These are phyloP conservation scores for Masticophis lateralis DNA, from an alignment of 2,797 vertebrate species.

Conservation along the genomic window DNA sequence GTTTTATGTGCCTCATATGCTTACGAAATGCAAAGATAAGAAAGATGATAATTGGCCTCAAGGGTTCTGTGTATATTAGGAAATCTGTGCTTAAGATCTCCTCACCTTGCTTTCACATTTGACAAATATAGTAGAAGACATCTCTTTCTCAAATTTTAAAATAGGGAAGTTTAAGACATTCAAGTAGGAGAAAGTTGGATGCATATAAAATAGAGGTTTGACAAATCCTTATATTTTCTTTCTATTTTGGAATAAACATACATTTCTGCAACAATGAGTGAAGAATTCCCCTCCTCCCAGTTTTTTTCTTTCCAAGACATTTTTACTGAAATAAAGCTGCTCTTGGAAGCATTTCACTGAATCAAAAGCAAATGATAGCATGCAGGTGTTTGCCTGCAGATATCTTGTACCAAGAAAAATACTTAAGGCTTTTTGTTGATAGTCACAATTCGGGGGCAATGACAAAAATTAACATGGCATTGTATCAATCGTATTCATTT, in stretches of 20 bases:
- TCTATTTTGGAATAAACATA: background rate
- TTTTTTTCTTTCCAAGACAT: conserved; percentile 7
- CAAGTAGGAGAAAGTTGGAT: background rate
- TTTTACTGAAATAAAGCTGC: conserved; percentile 30
- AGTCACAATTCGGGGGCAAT: background rate
- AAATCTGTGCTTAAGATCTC: background rate
- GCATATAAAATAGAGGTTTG: background rate
- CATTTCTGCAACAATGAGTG: background rate
- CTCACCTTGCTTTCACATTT: background rate
- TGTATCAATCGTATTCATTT: background rate
- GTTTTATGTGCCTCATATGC: background rate
- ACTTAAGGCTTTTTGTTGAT: background rate
- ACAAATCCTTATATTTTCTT: conserved; percentile 12
- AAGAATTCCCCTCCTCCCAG: background rate
- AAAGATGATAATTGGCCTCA: background rate
- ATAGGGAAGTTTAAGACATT: conserved; percentile 18
- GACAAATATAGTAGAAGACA: background rate
- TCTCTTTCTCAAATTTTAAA: background rate
- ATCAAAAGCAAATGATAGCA: accelerated
- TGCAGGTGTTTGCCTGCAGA: background rate
- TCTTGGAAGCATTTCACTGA: conserved; percentile 15
- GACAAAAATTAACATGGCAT: conserved; percentile 16
- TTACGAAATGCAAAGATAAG: background rate
- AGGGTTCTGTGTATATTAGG: too few relatives aligned
- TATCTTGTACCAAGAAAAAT: conserved; percentile 1